Base-by-base conservation (phyloP, 2,888 invertebrate species). In the Muschampia plurimacula region DNA sequence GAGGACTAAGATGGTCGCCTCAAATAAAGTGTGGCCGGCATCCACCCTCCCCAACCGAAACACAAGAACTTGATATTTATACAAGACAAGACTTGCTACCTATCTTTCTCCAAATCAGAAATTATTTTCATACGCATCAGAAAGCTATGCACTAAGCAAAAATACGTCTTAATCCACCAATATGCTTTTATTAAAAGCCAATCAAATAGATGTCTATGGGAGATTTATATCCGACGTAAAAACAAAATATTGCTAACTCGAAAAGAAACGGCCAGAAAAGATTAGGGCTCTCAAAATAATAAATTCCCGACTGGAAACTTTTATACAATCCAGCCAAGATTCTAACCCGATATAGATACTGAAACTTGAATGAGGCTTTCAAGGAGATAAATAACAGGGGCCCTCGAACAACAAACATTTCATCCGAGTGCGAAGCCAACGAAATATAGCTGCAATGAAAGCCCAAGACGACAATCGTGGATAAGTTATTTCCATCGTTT, bases 401-500 rank as follows among this genome's bases (percentile, higher is more conserved):
- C 36, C 57, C 67, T 44, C 72, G 64, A 72, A 72, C 72, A 72
- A 72, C 72, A 72, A 72, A 64, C 72, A 68, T 72, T 72, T 72
- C 72, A 72, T 68, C 67, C 52, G 46, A 72, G 62, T 63, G 67
- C 65, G 72, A 72, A 72, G 67, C 64, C 57, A 63, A 55, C 57
- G 52, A 68, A 72, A 72, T 72, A 72, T 67, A 72, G 55, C 64
- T 67, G 55, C 72, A 68, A 67, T 68, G 72, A 72, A 36, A 72
- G 41, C 67, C 72, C 67, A 67, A 64, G 67, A 70, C 62, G 71
- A 64, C 71, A 74, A 60, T 62, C 64, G 65, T 22, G 62, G 66
- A 72, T 72, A 68, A 76, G 74, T 73, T 76, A 74, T 76, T 67
- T 75, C 78, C 67, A 78, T 77, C 77, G 74, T 73, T 78, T 78